Evolutionary conservation across 2,113 vertebrate species (phyloP).

Genomic region (Taxidea taxus): DNA sequence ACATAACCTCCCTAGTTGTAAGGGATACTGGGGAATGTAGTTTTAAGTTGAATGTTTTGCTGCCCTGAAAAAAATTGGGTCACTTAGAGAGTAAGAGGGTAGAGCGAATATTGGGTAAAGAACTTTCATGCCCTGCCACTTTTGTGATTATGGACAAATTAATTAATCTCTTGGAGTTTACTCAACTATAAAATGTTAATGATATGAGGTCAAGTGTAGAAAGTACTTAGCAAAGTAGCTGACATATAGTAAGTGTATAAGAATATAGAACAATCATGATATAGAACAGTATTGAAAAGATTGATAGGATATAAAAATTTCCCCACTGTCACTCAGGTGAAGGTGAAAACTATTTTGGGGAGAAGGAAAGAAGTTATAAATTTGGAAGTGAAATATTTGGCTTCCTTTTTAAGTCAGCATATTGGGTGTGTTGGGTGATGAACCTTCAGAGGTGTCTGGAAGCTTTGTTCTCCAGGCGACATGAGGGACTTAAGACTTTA

Average conservation of each 20-base stretch:
- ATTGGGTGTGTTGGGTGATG: neutral
- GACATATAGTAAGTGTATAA: neutral
- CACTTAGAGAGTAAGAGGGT: neutral
- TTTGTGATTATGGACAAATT: neutral
- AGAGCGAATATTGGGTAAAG: neutral
- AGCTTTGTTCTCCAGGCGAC: neutral
- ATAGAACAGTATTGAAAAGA: neutral
- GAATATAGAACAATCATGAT: neutral
- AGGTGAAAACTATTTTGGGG: neutral
- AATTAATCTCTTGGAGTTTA: neutral
- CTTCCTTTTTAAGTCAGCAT: neutral
- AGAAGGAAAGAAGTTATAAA: neutral
- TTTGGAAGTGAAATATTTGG: neutral
- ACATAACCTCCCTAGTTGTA: neutral
- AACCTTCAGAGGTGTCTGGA: neutral
- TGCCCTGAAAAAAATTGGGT: neutral
- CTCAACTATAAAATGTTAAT: conserved; percentile 5
- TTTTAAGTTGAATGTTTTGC: neutral
- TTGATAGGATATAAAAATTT: neutral
- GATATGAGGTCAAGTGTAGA: neutral
- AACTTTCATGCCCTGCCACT: neutral
- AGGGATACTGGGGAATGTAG: neutral
- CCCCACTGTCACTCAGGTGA: neutral
- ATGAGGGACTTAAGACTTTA: neutral
- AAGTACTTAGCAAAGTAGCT: neutral